These are phyloP conservation scores for Lamprologus lemairii DNA, from an alignment of 2,113 vertebrate species.

Conservation along the genomic window DNA sequence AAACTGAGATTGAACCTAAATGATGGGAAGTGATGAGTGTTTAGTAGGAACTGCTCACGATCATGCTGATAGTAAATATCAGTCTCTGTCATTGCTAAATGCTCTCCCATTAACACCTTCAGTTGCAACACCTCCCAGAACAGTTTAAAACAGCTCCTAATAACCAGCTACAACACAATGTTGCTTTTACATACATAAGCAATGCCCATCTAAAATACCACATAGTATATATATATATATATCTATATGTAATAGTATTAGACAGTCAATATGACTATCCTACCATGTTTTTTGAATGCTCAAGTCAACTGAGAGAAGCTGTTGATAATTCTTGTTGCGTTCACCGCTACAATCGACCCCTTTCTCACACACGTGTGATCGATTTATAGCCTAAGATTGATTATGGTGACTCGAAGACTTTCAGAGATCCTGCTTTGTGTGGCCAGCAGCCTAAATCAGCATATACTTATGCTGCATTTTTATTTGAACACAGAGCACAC, in stretches of 20 bases:
- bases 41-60: neutral
- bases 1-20: neutral
- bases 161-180: neutral
- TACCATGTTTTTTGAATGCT: neutral
- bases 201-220: neutral
- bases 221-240: neutral
- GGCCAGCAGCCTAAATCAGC: neutral
- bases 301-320: neutral
- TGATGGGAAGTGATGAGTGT: neutral
- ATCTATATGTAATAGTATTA: neutral
- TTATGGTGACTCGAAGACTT: neutral
- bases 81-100: neutral
- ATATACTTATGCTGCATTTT: neutral
- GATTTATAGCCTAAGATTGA: neutral
- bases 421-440: neutral
- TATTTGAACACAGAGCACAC: neutral
- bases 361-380: neutral
- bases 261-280: neutral
- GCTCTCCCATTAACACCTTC: neutral
- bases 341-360: neutral
- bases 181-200: neutral
- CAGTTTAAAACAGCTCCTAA: neutral
- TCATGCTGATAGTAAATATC: neutral
- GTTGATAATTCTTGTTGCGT: neutral
- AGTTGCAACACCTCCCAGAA: neutral